These are phyloP conservation scores for Brachionus koreanus DNA, from an alignment of 1,140 invertebrate genomes.

Conservation along the genomic window DNA sequence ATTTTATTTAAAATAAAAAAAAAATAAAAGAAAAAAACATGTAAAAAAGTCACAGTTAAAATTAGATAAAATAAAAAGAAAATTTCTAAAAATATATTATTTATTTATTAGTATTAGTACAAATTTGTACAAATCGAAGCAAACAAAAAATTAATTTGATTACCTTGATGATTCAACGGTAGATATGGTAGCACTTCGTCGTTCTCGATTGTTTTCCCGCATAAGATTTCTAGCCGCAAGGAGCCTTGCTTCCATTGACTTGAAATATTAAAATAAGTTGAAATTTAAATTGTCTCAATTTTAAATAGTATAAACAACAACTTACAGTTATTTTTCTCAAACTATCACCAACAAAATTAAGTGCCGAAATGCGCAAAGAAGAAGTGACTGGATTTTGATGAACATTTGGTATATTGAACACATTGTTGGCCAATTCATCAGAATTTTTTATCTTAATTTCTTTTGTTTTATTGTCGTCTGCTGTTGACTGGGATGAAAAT, in stretches of 20 bases:
- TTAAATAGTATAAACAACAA: neutral
- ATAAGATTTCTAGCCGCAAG: conserved; percentile 17
- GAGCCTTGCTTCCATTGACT: conserved; percentile 41
- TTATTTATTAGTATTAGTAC: neutral
- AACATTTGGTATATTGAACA: conserved; percentile 12
- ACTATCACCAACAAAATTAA: conserved; percentile 24
- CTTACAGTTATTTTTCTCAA: conserved; percentile 28
- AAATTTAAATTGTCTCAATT: neutral
- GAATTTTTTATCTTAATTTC: neutral
- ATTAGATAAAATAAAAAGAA: neutral
- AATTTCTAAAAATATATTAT: neutral
- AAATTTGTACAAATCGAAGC: neutral
- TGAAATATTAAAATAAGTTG: neutral
- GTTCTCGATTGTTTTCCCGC: conserved; percentile 25
- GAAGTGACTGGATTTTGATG: conserved; percentile 20
- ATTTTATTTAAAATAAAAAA: too few relatives aligned
- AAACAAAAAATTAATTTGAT: neutral
- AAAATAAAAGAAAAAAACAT: too few relatives aligned
- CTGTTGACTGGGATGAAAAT: neutral
- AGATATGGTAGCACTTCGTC: conserved; percentile 34
- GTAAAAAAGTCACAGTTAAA: too few relatives aligned
- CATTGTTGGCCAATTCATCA: neutral
- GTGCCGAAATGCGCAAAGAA: conserved; percentile 27
- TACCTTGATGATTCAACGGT: conserved; percentile 39
- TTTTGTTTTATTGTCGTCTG: neutral